phyloP scores from a whole-genome alignment of 2,113 vertebrate species.

The Ginglymostoma cirratum region DNA sequence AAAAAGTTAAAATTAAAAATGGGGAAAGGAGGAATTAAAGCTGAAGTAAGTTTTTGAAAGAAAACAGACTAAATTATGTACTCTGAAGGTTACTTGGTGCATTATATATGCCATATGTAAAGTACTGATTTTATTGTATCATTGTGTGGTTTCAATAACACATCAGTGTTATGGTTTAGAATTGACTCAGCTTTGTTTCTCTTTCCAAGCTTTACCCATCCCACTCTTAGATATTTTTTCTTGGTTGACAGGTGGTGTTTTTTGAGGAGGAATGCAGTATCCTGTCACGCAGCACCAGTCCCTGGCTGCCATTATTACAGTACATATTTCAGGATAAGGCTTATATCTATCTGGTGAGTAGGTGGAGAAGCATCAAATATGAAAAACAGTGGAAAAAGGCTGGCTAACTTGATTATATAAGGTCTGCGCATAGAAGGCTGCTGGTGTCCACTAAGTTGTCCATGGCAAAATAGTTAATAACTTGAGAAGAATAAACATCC shows the following conservation, averaged over 20 bases:
- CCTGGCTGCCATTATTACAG: constrained; percentile 85
- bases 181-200: neutral
- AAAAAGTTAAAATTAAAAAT: neutral
- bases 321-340: constrained; percentile 90
- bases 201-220: neutral
- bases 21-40: too few species aligned
- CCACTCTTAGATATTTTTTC: constrained; percentile 28
- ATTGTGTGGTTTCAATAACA: neutral
- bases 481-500: neutral
- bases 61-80: neutral
- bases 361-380: neutral
- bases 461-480: neutral
- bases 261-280: constrained; percentile 83
- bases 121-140: neutral
- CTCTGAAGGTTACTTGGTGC: neutral
- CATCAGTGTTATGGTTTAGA: neutral
- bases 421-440: neutral
- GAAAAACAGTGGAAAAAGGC: neutral
- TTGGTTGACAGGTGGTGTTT: constrained; percentile 68
- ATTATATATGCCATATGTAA: neutral
- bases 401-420: neutral
- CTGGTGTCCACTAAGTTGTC: neutral
- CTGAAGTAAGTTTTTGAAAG: neutral
- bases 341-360: constrained; percentile 80
- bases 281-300: constrained; percentile 68